phyloP scores from a whole-genome alignment of 30 jellyfish, hydroid and myxozoan genomes.

The Hydractinia symbiolongicarpus region DNA sequence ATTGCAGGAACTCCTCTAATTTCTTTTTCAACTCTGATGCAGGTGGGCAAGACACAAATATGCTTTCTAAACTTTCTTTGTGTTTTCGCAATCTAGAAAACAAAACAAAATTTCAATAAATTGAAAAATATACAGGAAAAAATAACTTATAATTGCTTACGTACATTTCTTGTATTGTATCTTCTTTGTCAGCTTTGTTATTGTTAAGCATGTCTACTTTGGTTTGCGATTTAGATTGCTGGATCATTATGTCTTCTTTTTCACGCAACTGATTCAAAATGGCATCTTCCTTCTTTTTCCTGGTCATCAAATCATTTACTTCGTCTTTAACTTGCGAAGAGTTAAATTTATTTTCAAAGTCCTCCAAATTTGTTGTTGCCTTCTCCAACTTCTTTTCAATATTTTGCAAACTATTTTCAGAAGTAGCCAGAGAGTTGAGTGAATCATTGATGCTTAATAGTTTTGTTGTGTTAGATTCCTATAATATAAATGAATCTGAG shows the following conservation, averaged over 20 bases:
- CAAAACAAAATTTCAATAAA: too few species aligned
- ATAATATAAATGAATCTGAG: not conserved
- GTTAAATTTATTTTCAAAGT: constrained; percentile 26
- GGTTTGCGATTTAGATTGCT: constrained; percentile 66
- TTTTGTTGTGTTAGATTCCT: constrained; percentile 58
- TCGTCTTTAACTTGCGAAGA: constrained; percentile 33
- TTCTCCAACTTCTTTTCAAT: constrained; percentile 47
- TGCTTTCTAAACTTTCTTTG: constrained; percentile 36
- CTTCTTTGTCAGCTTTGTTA: constrained; percentile 65
- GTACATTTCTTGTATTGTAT: constrained; percentile 55
- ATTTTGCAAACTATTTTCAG: constrained; percentile 59
- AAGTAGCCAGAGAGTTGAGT: constrained; percentile 45
- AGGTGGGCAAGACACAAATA: constrained; percentile 66
- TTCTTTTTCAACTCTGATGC: constrained; percentile 44
- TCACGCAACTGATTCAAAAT: constrained; percentile 38
- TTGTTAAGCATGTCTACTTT: constrained; percentile 54
- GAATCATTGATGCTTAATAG: constrained; percentile 40
- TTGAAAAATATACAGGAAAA: not conserved
- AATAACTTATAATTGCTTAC: not conserved
- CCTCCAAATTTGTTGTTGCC: constrained; percentile 47
- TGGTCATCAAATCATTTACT: constrained; percentile 25
- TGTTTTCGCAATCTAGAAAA: constrained; percentile 48
- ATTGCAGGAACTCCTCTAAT: constrained; percentile 30
- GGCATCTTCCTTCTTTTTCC: constrained; percentile 43
- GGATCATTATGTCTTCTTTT: constrained; percentile 53